Evolutionary conservation across 1,140 invertebrate genomes (phyloP), one percentile per base, ranked within the genome.

Genomic region (Eupristina koningsbergeri): DNA sequence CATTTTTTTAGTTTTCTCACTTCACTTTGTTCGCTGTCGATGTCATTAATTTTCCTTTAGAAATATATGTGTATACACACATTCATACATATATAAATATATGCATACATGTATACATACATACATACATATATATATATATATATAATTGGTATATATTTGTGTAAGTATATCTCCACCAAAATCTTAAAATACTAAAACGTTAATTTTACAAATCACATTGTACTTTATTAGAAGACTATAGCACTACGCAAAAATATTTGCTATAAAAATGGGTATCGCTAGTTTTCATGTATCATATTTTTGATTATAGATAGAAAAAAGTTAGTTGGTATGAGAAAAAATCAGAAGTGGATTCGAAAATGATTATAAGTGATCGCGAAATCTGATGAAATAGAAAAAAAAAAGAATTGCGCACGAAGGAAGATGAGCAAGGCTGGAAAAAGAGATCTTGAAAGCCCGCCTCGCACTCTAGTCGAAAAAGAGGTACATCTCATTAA

Each of bases 31-130:
- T 71, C 22, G 22, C n/a, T 83, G 3, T 34, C 3, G 36, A 41
- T 7, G 2, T 69, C 69, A 47, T 87, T 71, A 1, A 58, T 29
- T 61, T 80, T 73, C 41, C 50, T 87, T 85, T 89, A 78, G 15
- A 83, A 69, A 83, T 78, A 78, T 83, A 78, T 83, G 78, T 34
- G 71, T 71, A 45, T 71, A 47, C 34, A n/a, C n/a, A n/a, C n/a
- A n/a, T n/a, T n/a, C n/a, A n/a, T n/a, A n/a, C n/a, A n/a, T n/a
- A n/a, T n/a, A n/a, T n/a, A n/a, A n/a, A n/a, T n/a, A n/a, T n/a
- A n/a, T n/a, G n/a, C n/a, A n/a, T n/a, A n/a, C n/a, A n/a, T n/a
- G n/a, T n/a, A n/a, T n/a, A n/a, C n/a, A n/a, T n/a, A n/a, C n/a
- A n/a, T n/a, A n/a, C n/a, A n/a, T n/a, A n/a, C n/a, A n/a, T n/a